Evolutionary conservation across 2,888 invertebrate genomes (phyloP).

Genomic region (Melanotus villosus): DNA sequence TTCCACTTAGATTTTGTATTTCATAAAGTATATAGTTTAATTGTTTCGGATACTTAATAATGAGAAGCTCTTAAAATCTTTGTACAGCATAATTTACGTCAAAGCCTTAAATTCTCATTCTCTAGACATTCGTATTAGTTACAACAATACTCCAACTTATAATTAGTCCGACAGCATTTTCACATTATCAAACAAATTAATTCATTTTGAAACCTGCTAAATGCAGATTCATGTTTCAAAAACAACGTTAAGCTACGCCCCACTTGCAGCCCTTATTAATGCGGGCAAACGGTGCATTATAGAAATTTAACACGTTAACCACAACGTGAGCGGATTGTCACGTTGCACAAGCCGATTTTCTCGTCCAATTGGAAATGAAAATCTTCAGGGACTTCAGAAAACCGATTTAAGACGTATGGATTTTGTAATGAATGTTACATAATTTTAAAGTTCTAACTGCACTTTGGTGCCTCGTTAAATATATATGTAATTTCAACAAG

Average conservation of each 20-base stretch:
- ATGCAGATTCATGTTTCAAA: not conserved
- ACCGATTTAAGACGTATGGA: not conserved
- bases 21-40: too few relatives aligned
- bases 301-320: constrained; percentile 1
- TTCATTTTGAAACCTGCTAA: not conserved
- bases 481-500: too few relatives aligned
- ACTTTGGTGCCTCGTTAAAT: too few relatives aligned
- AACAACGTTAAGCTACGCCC: not conserved
- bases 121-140: too few relatives aligned
- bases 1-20: too few relatives aligned
- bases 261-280: not conserved
- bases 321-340: not conserved
- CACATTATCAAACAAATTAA: not conserved
- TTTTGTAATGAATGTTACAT: not conserved
- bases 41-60: too few relatives aligned
- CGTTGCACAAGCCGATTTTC: constrained; percentile 5
- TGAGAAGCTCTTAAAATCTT: too few relatives aligned
- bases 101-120: too few relatives aligned
- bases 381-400: not conserved
- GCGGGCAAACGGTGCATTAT: not conserved
- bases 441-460: not conserved
- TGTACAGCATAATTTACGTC: too few relatives aligned
- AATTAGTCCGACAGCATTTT: too few relatives aligned
- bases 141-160: too few relatives aligned
- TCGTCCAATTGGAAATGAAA: not conserved